phyloP scores from a whole-genome alignment of 2,888 invertebrate genomes.

The Xestia c-nigrum region DNA sequence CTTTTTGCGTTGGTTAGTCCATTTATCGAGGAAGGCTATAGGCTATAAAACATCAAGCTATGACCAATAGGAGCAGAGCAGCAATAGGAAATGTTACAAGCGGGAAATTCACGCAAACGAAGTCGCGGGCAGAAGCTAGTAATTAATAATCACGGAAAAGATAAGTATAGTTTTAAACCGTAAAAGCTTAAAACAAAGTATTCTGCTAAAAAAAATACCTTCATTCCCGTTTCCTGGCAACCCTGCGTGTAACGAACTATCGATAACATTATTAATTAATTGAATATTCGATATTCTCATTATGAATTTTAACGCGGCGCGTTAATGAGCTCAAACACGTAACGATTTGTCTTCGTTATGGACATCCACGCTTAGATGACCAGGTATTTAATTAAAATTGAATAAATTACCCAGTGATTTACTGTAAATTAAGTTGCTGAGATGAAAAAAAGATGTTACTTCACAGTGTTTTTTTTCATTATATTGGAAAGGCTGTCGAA shows the following conservation, averaged over 20 bases:
- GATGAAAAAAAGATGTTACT: conserved; percentile 58
- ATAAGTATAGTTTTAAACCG: too few species aligned
- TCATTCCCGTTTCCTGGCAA: conserved; percentile 35
- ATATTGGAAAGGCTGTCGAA: conserved; percentile 37
- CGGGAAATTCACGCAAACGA: too few species aligned
- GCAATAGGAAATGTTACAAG: too few species aligned
- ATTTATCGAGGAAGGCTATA: too few species aligned
- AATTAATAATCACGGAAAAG: too few species aligned
- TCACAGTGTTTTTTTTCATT: conserved; percentile 44
- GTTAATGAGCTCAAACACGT: conserved; percentile 81
- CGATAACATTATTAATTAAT: conserved; percentile 86
- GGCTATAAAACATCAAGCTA: too few species aligned
- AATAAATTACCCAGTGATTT: conserved; percentile 80
- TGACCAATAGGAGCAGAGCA: too few species aligned
- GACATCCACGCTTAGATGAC: conserved; percentile 76
- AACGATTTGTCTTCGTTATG: conserved; percentile 86
- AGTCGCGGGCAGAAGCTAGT: too few species aligned
- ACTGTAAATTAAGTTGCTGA: conserved; percentile 76
- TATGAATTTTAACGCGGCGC: conserved; percentile 86
- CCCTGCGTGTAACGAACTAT: conserved; percentile 67
- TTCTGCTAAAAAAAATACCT: background rate
- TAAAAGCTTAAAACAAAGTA: too few species aligned
- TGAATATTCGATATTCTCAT: conserved; percentile 84
- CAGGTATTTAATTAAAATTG: conserved; percentile 79
- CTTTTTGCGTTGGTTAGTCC: too few species aligned